Evolutionary conservation across 1,140 invertebrate species (phyloP).

Genomic region (Cydia amplana): DNA sequence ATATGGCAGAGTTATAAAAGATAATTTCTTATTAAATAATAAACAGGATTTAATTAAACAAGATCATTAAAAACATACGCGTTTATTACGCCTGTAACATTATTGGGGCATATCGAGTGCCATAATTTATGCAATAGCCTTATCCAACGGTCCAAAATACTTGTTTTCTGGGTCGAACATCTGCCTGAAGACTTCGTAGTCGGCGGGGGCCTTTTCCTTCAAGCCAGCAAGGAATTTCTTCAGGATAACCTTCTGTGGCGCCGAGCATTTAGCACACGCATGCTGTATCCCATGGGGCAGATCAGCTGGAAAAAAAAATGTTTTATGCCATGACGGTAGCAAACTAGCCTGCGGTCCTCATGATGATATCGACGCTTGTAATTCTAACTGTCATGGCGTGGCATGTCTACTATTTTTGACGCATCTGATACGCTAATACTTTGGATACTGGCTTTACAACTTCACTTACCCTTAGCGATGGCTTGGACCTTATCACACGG

Average conservation of each 20-base stretch:
- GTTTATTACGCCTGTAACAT: not conserved
- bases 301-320: constrained; percentile 52
- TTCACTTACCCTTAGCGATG: too few species aligned
- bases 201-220: constrained; percentile 73
- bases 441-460: too few species aligned
- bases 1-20: not conserved
- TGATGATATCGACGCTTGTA: too few species aligned
- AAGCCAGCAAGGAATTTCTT: constrained; percentile 80
- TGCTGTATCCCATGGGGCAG: constrained; percentile 83
- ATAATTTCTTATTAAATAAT: too few species aligned
- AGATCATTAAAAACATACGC: not conserved
- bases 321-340: too few species aligned
- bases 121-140: constrained; percentile 38
- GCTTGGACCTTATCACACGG: too few species aligned
- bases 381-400: too few species aligned
- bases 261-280: constrained; percentile 84
- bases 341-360: too few species aligned
- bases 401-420: too few species aligned
- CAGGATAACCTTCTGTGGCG: constrained; percentile 82
- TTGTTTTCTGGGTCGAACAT: constrained; percentile 81
- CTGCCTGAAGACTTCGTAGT: constrained; percentile 78
- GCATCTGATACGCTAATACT: too few species aligned
- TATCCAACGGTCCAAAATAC: constrained; percentile 40
- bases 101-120: not conserved
- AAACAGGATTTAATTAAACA: too few species aligned